Evolutionary conservation across 2,888 invertebrate genomes (phyloP), one percentile per base, ranked within the genome.

Genomic region (Philereme vetulata): DNA sequence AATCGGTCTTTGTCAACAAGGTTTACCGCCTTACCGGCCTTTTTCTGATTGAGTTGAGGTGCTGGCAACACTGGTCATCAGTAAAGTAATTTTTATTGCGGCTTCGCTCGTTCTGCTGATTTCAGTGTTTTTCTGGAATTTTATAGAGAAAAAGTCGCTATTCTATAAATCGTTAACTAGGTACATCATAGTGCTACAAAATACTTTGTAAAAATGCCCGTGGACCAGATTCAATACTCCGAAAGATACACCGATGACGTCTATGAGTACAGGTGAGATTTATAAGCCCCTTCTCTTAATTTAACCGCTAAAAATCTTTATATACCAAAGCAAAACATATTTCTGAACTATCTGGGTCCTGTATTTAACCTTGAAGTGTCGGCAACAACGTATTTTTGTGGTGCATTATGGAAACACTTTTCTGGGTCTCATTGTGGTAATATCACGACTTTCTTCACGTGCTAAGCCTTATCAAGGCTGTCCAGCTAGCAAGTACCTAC

Each of bases 171-270:
- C 1, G 4, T 38, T 35, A 33, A 46, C 21, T 46, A n/a, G n/a
- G n/a, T n/a, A 34, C 45, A 36, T 6, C 2, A 21, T 32, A n/a
- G 21, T 45, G 32, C 6, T 46, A 11, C n/a, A 34, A 4, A 21
- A 45, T 34, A 55, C 6, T 36, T 53, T 40, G 58, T 52, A 51
- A 69, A 68, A 57, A 79, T 96, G 96, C 95, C 96, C 3, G 93
- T 94, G 43, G 96, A 96, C 79, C 95, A 96, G 82, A 98, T 98
- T 76, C 97, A 97, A 77, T 98, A 98, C 85, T 98, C 98, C 0
- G 98, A 98, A 80, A 97, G 97, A 82, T 98, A 98, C 78, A 94
- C 92, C 66, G 98, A 98, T 85, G 96, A 96, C 71, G 93, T 94
- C 51, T 98, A 95, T 81, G 98, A 98, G 82, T 98, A 98, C 87